Evolutionary conservation across 2,113 vertebrate species (phyloP), one percentile per base, ranked within the genome.

Genomic region (Athene cunicularia): DNA sequence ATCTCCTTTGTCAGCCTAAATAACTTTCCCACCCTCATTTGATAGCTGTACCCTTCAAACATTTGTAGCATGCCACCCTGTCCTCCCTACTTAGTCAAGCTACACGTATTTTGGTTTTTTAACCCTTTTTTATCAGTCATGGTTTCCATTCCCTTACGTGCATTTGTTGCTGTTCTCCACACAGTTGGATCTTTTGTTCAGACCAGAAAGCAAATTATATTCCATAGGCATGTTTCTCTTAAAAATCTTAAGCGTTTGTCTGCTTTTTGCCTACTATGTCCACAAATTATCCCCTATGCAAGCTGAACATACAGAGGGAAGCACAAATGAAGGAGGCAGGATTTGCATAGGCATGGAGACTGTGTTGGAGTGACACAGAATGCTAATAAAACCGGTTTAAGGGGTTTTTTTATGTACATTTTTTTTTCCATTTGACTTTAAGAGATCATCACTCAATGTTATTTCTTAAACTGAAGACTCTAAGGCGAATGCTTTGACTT

Each of bases 401-500:
- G 50, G n/a, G 11, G 0, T 1, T 95, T 96, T 97, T 93, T 94
- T 76, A 97, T 77, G 86, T 88, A 85, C 86, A 64, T 94, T 95
- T 98, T 96, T 95, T 96, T 95, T 95, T 81, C 83, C 55, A 75
- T 93, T 95, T 97, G 88, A 95, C 93, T 97, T 98, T 93, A 98
- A 97, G 93, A 94, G 83, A 97, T 93, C 73, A 93, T 98, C 96
- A 98, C 56, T 98, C 97, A 96, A 94, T 94, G 93, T 96, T 98
- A 98, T 96, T 97, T 98, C 96, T 98, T 95, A 97, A 96, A 97
- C 73, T 87, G 80, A 98, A 96, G 95, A 97, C 97, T 97, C 96
- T 96, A 96, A 98, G 86, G 96, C 93, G 41, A 98, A 97, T 96
- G 93, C 98, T 98, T 97, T 96, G 94, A 97, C 97, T 98, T 97